These are phyloP conservation scores for Coelopa frigida DNA, from an alignment of 1,140 invertebrate species.

Conservation along the genomic window DNA sequence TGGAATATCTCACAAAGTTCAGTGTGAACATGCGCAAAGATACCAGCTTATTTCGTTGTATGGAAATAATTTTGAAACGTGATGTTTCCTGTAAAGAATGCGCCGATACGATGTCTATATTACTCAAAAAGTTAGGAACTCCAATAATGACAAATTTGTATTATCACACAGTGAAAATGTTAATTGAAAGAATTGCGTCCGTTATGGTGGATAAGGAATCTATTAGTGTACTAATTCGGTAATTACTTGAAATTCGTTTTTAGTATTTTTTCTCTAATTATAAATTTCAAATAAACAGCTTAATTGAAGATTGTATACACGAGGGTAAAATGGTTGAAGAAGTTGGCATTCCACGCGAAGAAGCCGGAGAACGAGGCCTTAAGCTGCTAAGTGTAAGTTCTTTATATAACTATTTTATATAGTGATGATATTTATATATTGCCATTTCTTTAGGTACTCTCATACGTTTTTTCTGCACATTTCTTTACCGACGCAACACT, in stretches of 20 bases:
- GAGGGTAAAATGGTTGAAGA: conserved; percentile 50
- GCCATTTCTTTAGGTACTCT: conserved; percentile 49
- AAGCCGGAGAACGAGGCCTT: conserved; percentile 74
- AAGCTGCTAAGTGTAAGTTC: conserved; percentile 63
- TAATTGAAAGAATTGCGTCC: conserved; percentile 87
- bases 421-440: not conserved
- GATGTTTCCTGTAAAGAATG: conserved; percentile 87
- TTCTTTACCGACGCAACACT: conserved; percentile 83
- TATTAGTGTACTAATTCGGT: conserved; percentile 62
- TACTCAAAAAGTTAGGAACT: conserved; percentile 89
- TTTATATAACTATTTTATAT: not conserved
- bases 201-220: conserved; percentile 91
- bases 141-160: conserved; percentile 91
- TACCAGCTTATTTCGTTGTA: conserved; percentile 64
- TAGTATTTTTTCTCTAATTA: conserved; percentile 1
- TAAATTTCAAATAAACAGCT: too few species aligned
- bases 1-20: conserved; percentile 87
- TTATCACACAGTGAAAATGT: conserved; percentile 91
- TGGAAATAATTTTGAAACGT: conserved; percentile 79
- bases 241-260: conserved; percentile 30
- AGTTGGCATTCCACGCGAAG: conserved; percentile 67
- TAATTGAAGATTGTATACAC: conserved; percentile 41
- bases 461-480: conserved; percentile 86
- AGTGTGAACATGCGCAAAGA: conserved; percentile 75
- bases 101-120: conserved; percentile 65